Evolutionary conservation across 2,888 invertebrate species (phyloP), one percentile per base, ranked within the genome.

Genomic region (Morinoia aosen): DNA sequence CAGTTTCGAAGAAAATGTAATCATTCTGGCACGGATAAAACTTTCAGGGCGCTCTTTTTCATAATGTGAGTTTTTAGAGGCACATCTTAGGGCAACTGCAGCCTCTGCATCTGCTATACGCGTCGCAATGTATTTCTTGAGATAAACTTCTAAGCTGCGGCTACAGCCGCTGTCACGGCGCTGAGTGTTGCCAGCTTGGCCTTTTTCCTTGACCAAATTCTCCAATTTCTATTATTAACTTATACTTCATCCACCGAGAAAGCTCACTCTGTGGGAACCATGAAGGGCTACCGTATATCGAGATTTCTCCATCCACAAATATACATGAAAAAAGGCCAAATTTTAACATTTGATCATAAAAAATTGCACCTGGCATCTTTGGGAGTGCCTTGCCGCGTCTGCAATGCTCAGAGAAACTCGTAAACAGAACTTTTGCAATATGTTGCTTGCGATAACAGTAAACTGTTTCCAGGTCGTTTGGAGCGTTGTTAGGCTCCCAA

Each of bases 401-500:
- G 90, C 90, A 48, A 90, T 40, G 90, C 90, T 48, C 12, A 90
- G 40, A 14, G 40, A 48, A 90, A 19, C 90, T 90, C 90, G 90
- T 90, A 90, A 90, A 90, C 39, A 90, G 48, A 90, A 90, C 90
- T 90, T 90, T 19, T 90, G 90, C 90, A 90, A 90, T 90, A 90
- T 90, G 90, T 90, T 90, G 90, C 90, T 48, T 40, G 90, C 90
- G 90, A 90, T 90, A 90, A 90, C 40, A 88, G 88, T 88, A 88
- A 88, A 88, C 88, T 88, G 88, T 88, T 88, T 88, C 88, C 88
- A 88, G 88, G 88, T 88, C 88, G 88, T 88, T 88, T 39, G 88
- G 88, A 88, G 88, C 88, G 88, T 39, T 88, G 88, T 88, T 88
- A 88, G 88, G n/a, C 88, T 19, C 61, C 19, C 88, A 88, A 88